These are phyloP conservation scores for Salarias fasciatus DNA, from an alignment of 2,797 vertebrate genomes.

Conservation along the genomic window DNA sequence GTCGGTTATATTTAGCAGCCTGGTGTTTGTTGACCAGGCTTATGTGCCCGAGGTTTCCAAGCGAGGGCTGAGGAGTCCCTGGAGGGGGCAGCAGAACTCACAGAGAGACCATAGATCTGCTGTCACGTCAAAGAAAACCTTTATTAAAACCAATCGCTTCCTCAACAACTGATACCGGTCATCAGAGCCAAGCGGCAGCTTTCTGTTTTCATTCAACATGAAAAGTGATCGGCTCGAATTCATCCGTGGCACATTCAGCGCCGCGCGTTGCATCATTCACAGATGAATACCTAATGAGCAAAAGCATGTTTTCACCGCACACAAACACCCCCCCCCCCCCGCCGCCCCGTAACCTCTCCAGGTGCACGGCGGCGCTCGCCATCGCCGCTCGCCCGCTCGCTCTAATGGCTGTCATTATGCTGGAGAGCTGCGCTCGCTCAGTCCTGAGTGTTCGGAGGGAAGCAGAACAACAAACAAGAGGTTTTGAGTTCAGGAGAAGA, in stretches of 20 bases:
- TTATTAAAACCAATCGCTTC: too few relatives aligned
- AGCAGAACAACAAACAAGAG: constrained; percentile 7
- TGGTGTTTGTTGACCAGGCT: too few relatives aligned
- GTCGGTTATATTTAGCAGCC: too few relatives aligned
- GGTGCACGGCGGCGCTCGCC: not conserved
- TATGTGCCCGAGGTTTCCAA: too few relatives aligned
- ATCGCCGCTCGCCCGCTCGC: not conserved
- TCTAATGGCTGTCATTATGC: constrained; percentile 11
- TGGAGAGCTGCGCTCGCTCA: constrained; percentile 6
- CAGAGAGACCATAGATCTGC: too few relatives aligned
- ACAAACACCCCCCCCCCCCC: not conserved
- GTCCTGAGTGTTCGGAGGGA: not conserved
- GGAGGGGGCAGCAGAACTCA: too few relatives aligned
- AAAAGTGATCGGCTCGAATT: not conserved
- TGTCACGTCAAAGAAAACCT: too few relatives aligned
- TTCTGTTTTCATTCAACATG: too few relatives aligned
- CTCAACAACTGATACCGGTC: too few relatives aligned
- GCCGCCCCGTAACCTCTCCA: not conserved
- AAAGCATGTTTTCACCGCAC: constrained; percentile 11
- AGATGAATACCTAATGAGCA: not conserved
- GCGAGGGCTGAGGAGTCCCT: too few relatives aligned
- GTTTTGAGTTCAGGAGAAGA: not conserved
- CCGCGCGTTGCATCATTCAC: not conserved
- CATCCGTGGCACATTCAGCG: not conserved
- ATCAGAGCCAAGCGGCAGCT: too few relatives aligned